These are phyloP conservation scores for Macaria liturata DNA, from an alignment of 2,888 invertebrate genomes.

Conservation along the genomic window DNA sequence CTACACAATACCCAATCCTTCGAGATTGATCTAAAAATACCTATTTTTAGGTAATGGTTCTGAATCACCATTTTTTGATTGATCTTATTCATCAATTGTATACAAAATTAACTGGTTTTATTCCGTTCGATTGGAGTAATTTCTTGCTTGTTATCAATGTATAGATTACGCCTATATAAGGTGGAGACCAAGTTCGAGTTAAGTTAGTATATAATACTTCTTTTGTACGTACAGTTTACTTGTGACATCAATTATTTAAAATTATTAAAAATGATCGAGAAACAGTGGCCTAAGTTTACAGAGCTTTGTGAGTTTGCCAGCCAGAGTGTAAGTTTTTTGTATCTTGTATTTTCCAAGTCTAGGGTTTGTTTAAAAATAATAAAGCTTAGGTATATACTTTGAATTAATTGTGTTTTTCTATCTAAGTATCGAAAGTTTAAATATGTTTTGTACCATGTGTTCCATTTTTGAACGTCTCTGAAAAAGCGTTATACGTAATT, in stretches of 20 bases:
- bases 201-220: constrained; percentile 19
- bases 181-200: constrained; percentile 6
- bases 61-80: constrained; percentile 6
- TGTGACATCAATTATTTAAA: constrained; percentile 4
- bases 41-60: not conserved
- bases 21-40: too few relatives aligned
- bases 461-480: too few relatives aligned
- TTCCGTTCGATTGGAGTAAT: constrained; percentile 13
- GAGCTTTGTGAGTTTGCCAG: constrained; percentile 77
- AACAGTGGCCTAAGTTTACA: constrained; percentile 62
- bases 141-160: constrained; percentile 18
- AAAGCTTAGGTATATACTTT: too few relatives aligned
- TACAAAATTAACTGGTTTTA: constrained; percentile 3
- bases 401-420: too few relatives aligned
- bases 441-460: too few relatives aligned
- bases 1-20: too few relatives aligned
- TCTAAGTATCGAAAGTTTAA: too few relatives aligned
- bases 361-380: too few relatives aligned
- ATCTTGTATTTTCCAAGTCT: not conserved
- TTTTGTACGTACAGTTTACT: constrained; percentile 7
- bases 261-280: constrained; percentile 53
- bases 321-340: constrained; percentile 57
- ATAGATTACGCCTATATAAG: constrained; percentile 23
- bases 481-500: too few relatives aligned
- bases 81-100: not conserved